Conservation (phyloP, 2,113 vertebrate genomes). For the Ctenodactylus gundi region DNA sequence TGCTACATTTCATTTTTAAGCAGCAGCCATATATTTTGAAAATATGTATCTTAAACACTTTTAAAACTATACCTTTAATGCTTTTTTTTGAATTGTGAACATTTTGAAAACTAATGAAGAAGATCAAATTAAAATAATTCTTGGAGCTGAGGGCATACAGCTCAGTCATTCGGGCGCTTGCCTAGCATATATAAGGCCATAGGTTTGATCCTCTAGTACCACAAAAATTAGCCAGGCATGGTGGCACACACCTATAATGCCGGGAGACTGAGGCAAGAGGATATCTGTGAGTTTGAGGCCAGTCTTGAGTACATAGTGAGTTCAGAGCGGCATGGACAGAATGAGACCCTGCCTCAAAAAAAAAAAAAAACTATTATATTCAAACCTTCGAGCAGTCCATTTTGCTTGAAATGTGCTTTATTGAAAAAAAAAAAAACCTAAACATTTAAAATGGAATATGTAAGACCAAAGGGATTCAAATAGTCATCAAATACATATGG, state of each 20-base stretch:
- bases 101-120: slow-evolving; percentile 34
- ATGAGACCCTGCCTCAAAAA: no score
- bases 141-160: no score
- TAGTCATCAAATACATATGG: neutral
- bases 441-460: neutral
- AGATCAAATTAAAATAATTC: slow-evolving; percentile 14
- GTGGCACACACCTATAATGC: no score
- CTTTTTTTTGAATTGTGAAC: neutral
- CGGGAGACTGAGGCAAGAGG: no score
- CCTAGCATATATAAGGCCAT: no score
- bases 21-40: neutral
- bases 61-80: neutral
- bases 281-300: no score
- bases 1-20: slow-evolving; percentile 23
- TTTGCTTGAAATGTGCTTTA: slow-evolving; percentile 24
- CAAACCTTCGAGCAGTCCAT: neutral
- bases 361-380: no score
- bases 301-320: no score
- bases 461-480: slow-evolving; percentile 1
- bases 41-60: slow-evolving; percentile 36
- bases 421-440: slow-evolving; percentile 19
- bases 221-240: no score
- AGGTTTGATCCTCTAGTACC: no score
- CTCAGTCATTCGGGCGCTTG: no score
- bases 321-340: no score